Evolutionary conservation across 2,888 invertebrate species (phyloP), one percentile per base, ranked within the genome.

Genomic region (Abscondita cerata): DNA sequence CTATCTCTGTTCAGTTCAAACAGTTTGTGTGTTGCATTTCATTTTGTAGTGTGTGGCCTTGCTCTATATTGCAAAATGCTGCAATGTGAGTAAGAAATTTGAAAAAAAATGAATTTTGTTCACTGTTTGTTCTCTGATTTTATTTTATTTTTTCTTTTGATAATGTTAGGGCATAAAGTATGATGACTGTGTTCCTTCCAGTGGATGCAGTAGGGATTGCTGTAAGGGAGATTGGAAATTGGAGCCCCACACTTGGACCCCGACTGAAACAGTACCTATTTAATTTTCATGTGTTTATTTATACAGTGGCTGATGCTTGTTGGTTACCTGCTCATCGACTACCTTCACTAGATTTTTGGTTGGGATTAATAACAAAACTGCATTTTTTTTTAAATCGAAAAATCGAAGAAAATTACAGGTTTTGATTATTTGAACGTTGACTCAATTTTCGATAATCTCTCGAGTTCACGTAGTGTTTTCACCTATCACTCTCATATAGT

Each of bases 301-400:
- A 80, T 80, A 81, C 80, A 81, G 80, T 80, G 80, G 80, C 80
- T 81, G 80, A 81, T 81, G 80, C 80, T 81, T 81, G 80, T 80
- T 81, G 80, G 80, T 81, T 81, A 79, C 80, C 80, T 78, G 80
- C 80, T 80, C 81, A 80, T 78, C 79, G 79, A 80, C 78, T 80
- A 80, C 80, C 80, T 80, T 80, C 80, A 81, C 80, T 81, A 81
- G 81, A 80, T 79, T 78, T 79, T 80, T 80, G 76, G 78, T 80
- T 80, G 79, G 78, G 76, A 78, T 78, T 76, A 73, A 68, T 68
- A 74, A 73, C 76, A 73, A 74, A 75, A 72, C 72, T 78, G 76
- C 78, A 77, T 76, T 76, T 50, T 50, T n/a, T n/a, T n/a, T n/a
- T n/a, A n/a, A n/a, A n/a, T n/a, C n/a, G n/a, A n/a, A n/a, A n/a